phyloP scores from a whole-genome alignment of 2,888 invertebrate genomes.

The Mythimna impura region DNA sequence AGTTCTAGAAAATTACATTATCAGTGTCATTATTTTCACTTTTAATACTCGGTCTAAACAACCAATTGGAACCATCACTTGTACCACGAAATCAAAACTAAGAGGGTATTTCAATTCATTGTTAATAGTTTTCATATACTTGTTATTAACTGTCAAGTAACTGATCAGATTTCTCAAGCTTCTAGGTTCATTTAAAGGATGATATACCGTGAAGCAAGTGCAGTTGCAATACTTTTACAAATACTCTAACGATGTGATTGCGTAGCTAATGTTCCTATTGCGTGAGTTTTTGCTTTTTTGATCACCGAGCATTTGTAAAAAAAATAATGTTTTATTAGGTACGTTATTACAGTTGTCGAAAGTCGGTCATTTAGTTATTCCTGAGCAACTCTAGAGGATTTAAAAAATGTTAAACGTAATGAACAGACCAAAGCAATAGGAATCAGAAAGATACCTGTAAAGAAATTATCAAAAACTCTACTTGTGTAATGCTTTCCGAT shows the following conservation, averaged over 20 bases:
- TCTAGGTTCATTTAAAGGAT: constrained; percentile 21
- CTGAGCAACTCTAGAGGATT: not conserved
- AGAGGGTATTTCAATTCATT: not conserved
- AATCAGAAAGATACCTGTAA: too few relatives aligned
- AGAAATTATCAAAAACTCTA: not conserved
- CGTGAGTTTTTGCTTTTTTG: constrained; percentile 54
- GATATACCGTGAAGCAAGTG: constrained; percentile 39
- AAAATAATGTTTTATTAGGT: constrained; percentile 29
- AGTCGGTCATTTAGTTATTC: constrained; percentile 2
- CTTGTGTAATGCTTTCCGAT: too few relatives aligned
- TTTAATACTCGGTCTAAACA: not conserved
- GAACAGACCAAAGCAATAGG: not conserved
- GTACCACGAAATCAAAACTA: not conserved
- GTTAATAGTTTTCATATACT: not conserved
- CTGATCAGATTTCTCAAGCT: constrained; percentile 27
- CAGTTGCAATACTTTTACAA: constrained; percentile 57
- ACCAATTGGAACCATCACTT: not conserved
- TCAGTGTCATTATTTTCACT: not conserved
- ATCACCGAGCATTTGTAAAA: constrained; percentile 33
- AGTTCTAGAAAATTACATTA: not conserved
- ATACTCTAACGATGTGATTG: constrained; percentile 52
- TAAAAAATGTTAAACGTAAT: not conserved
- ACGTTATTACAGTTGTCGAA: constrained; percentile 13
- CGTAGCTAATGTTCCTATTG: constrained; percentile 58
- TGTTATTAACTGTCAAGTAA: constrained; percentile 12